A percentile compares a stretch with the other conserved stretches of the same genome.
These are phyloP conservation scores for Dendrocincla fuliginosa DNA, from an alignment of 2,797 vertebrate species.

Conservation along the genomic window DNA sequence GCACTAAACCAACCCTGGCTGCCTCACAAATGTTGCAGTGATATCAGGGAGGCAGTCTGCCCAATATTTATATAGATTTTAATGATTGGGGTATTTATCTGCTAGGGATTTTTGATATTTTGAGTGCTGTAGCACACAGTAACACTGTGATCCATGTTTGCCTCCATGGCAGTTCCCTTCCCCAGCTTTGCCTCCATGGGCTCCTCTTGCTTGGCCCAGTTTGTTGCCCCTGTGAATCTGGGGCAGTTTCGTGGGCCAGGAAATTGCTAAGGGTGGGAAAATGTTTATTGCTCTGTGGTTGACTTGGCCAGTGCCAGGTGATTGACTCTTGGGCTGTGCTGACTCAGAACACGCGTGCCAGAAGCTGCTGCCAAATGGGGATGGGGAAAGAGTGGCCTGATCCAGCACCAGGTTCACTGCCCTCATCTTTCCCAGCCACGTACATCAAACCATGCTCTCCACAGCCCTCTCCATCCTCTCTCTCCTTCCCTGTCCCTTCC, in stretches of 20 bases:
- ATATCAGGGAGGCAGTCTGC: background rate
- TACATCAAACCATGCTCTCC: background rate
- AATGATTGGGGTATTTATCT: background rate
- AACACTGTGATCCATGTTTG: background rate
- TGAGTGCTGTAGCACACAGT: background rate
- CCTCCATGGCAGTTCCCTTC: background rate
- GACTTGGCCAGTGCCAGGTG: background rate
- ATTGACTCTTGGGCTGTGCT: background rate
- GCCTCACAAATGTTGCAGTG: accelerated
- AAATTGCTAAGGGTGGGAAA: background rate
- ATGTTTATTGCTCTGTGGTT: background rate
- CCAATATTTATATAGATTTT: background rate
- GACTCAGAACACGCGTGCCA: accelerated
- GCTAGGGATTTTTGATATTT: background rate
- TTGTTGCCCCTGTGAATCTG: background rate
- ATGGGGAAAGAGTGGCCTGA: background rate
- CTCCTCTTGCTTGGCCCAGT: background rate
- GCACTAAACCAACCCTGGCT: background rate
- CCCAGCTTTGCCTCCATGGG: background rate
- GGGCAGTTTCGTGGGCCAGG: background rate
- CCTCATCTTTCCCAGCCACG: background rate
- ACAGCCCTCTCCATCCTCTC: background rate
- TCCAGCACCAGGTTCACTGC: background rate
- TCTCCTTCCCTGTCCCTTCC: background rate
- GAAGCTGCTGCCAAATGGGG: background rate